These are phyloP conservation scores for Agrotis clavis DNA, from an alignment of 2,888 invertebrate species.

Conservation along the genomic window DNA sequence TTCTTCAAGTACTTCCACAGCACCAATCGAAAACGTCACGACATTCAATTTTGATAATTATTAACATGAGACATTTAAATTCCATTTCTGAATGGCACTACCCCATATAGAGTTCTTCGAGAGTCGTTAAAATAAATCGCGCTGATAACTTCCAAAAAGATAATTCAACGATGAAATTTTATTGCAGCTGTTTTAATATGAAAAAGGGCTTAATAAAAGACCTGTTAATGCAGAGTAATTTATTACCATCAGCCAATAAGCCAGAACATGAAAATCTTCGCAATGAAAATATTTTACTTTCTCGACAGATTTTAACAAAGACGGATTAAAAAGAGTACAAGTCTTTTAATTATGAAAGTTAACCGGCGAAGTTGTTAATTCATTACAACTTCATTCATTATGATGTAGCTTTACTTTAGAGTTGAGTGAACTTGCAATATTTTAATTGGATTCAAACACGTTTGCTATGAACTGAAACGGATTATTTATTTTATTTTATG, in stretches of 20 bases:
- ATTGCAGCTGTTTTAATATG: conserved; percentile 27
- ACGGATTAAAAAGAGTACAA: conserved; percentile 69
- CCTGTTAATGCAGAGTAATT: conserved; percentile 30
- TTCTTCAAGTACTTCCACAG: conserved; percentile 15
- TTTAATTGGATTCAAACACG: conserved; percentile 69
- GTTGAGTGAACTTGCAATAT: conserved; percentile 67
- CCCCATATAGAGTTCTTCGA: conserved; percentile 5
- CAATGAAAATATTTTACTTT: conserved; percentile 68
- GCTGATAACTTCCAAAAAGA: conserved; percentile 40
- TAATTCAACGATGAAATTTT: conserved; percentile 40
- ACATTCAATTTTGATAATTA: background rate
- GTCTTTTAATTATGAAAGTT: conserved; percentile 70
- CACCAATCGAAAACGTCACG: conserved; percentile 11
- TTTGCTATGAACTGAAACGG: conserved; percentile 24
- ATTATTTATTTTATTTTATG: conserved; percentile 34
- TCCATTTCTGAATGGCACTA: conserved; percentile 24
- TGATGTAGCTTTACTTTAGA: conserved; percentile 72
- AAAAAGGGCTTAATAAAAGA: conserved; percentile 30
- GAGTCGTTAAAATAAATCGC: conserved; percentile 55
- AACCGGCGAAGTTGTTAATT: conserved; percentile 73
- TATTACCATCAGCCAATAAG: conserved; percentile 30
- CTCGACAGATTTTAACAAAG: conserved; percentile 67
- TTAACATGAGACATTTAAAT: background rate
- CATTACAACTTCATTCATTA: conserved; percentile 78
- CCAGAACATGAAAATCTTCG: conserved; percentile 2